These are phyloP conservation scores for Poecilia gillii DNA, from an alignment of 2,797 vertebrate species.

Conservation along the genomic window DNA sequence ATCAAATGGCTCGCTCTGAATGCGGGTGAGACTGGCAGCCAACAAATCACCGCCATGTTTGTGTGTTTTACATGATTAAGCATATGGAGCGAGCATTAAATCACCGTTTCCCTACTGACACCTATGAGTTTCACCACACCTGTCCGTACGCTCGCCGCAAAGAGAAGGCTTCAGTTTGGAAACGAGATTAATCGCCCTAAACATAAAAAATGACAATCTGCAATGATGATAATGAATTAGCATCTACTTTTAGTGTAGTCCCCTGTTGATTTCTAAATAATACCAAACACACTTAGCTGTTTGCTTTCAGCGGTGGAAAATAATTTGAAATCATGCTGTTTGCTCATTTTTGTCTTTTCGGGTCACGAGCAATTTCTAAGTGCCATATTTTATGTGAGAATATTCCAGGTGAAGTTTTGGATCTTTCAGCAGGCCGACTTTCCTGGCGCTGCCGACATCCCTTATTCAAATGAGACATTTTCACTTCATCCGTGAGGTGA, in stretches of 20 bases:
- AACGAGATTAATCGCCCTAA: conserved; percentile 39
- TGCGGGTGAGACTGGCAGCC: conserved; percentile 58
- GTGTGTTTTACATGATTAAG: conserved; percentile 73
- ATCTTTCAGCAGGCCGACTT: conserved; percentile 7
- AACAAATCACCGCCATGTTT: conserved; percentile 68
- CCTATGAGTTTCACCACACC: conserved; percentile 34
- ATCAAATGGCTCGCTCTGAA: conserved; percentile 57
- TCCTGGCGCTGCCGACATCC: conserved; percentile 7
- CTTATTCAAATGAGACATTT: conserved; percentile 45
- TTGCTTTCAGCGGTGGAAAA: conserved; percentile 13
- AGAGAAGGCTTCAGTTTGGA: conserved; percentile 34
- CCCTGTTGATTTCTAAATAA: conserved; percentile 16
- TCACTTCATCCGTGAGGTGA: conserved; percentile 19
- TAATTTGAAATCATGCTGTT: conserved; percentile 7
- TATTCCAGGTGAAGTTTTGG: conserved; percentile 10
- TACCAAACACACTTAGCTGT: conserved; percentile 25
- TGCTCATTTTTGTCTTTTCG: background rate
- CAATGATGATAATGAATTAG: conserved; percentile 38
- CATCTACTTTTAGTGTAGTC: conserved; percentile 21
- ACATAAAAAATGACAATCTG: conserved; percentile 39
- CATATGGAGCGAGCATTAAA: conserved; percentile 64
- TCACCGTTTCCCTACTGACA: conserved; percentile 55
- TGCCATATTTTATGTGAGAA: conserved; percentile 9
- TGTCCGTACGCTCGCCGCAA: conserved; percentile 19
- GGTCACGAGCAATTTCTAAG: background rate